phyloP scores from a whole-genome alignment of 2,797 vertebrate species.

The Tauraco hartlaubi region DNA sequence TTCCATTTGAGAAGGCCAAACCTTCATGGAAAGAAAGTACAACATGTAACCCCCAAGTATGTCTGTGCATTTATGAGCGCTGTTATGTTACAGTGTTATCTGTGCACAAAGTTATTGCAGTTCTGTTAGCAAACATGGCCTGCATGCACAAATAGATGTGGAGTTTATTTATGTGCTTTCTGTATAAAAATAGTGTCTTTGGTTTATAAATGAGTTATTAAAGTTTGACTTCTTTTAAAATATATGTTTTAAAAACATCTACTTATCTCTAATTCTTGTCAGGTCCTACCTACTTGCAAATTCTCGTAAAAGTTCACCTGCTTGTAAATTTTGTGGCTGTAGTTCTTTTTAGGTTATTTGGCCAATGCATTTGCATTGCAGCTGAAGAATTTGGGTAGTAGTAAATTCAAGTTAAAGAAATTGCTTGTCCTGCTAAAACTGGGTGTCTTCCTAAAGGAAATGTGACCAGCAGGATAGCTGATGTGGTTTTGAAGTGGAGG shows the following conservation, averaged over 20 bases:
- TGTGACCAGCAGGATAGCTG: not conserved
- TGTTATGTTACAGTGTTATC: not conserved
- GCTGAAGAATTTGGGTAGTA: not conserved
- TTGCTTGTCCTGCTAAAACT: not conserved
- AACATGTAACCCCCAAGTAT: not conserved
- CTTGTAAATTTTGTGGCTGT: not conserved
- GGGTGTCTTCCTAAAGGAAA: not conserved
- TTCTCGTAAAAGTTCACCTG: not conserved
- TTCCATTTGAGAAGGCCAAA: not conserved
- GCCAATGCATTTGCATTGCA: not conserved
- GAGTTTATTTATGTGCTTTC: not conserved
- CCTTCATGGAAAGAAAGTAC: not conserved
- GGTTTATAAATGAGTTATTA: not conserved
- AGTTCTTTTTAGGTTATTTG: not conserved
- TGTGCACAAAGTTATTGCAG: not conserved
- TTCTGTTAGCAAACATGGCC: not conserved
- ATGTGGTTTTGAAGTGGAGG: not conserved
- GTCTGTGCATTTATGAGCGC: not conserved
- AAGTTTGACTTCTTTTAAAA: not conserved
- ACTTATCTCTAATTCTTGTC: not conserved
- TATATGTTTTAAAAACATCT: not conserved
- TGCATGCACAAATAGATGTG: not conserved
- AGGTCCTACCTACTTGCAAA: not conserved
- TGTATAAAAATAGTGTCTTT: not conserved
- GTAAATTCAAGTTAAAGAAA: conserved; percentile 2